These are phyloP conservation scores for Ammodramus savannarum DNA, from an alignment of 2,113 vertebrate genomes.

Conservation along the genomic window DNA sequence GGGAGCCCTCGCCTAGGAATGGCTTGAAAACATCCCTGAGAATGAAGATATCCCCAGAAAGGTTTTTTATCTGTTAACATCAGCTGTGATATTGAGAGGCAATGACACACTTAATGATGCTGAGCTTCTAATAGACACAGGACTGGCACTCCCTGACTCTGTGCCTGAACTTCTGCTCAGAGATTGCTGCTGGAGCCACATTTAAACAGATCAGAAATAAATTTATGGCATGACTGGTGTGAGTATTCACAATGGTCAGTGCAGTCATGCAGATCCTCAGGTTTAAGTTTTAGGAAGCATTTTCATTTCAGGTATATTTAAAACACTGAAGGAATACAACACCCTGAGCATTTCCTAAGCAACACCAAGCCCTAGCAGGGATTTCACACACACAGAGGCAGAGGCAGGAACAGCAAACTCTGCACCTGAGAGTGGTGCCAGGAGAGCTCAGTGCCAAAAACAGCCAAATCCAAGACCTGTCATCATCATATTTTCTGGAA, in stretches of 20 bases:
- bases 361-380: background rate
- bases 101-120: constrained; percentile 8
- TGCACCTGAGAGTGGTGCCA: rapidly evolving
- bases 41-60: constrained; percentile 2
- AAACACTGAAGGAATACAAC: background rate
- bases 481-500: too few relatives aligned
- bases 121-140: background rate
- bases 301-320: background rate
- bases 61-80: background rate
- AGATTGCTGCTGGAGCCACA: background rate
- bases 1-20: constrained; percentile 72
- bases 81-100: background rate
- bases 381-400: background rate
- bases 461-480: background rate
- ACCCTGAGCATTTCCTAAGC: background rate
- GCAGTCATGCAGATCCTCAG: background rate
- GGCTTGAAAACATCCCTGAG: background rate
- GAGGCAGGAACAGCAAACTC: background rate
- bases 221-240: background rate
- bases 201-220: background rate
- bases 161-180: background rate
- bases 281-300: background rate
- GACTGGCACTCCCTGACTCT: background rate
- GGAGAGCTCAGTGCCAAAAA: background rate
- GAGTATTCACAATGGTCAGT: background rate